Evolutionary conservation across 2,113 vertebrate species (phyloP).

Genomic region (Cromileptes altivelis): DNA sequence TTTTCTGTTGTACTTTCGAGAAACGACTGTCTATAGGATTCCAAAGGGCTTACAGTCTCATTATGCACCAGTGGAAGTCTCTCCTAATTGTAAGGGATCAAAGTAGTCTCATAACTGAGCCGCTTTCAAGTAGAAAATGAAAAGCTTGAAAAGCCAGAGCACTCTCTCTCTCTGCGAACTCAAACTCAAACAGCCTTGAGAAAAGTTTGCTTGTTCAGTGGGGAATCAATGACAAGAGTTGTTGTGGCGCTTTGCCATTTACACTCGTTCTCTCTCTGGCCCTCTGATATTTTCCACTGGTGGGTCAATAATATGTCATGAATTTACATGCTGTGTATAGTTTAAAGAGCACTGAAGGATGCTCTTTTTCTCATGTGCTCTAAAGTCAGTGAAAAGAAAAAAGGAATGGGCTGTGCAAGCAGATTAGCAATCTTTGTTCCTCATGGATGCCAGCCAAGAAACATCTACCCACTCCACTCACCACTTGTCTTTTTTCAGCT

Average conservation of each 20-base stretch:
- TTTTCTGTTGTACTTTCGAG: slow-evolving; percentile 12
- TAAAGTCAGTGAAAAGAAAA: slow-evolving; percentile 46
- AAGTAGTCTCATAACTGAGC: slow-evolving; percentile 40
- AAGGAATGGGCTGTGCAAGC: slow-evolving; percentile 9
- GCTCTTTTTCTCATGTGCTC: slow-evolving; percentile 29
- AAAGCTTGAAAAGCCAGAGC: slow-evolving; percentile 55
- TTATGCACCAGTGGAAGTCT: slow-evolving; percentile 42
- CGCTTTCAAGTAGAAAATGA: slow-evolving; percentile 62
- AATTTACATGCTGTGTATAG: slow-evolving; percentile 28
- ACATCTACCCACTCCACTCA: slow-evolving; percentile 32
- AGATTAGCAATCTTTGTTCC: slow-evolving; percentile 53
- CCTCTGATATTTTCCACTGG: slow-evolving; percentile 37
- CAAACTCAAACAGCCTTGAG: slow-evolving; percentile 55
- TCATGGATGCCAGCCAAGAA: slow-evolving; percentile 58
- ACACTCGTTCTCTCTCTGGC: slow-evolving; percentile 1
- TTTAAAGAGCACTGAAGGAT: slow-evolving; percentile 41
- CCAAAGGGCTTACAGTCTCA: slow-evolving; percentile 36
- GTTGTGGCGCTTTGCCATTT: slow-evolving; percentile 25
- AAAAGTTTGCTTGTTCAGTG: slow-evolving; percentile 54
- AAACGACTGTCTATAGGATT: slow-evolving; percentile 33
- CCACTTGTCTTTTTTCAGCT: slow-evolving; percentile 68
- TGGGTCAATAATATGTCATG: slow-evolving; percentile 15
- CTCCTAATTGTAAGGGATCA: slow-evolving; percentile 60
- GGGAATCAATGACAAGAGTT: slow-evolving; percentile 49
- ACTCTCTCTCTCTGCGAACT: slow-evolving; percentile 12